Evolutionary conservation across 2,113 vertebrate species (phyloP), one percentile per base, ranked within the genome.

Genomic region (Cyphomyrus plagiostoma): DNA sequence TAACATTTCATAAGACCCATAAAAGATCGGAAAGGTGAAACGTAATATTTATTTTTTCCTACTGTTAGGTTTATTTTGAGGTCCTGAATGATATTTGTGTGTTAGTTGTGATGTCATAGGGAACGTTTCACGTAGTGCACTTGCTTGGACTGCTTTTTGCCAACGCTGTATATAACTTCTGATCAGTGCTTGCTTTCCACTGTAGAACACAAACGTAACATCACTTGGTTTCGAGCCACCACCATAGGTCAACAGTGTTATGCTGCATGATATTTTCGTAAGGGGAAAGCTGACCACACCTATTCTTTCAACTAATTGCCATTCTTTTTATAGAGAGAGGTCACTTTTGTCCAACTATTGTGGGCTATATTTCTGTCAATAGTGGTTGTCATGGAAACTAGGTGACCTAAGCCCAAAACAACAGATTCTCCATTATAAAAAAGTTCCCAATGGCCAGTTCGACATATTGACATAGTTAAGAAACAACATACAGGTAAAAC

Each of bases 171-270:
- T 39, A 7, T 77, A 77, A 80, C 35, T 19, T 80, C 35, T 80
- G 74, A 80, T 42, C 35, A 80, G 30, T 80, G 35, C 74, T 80
- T 39, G 70, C 4, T 77, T 77, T 39, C n/a, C n/a, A 66, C 70
- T 77, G 70, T 15, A 2, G 70, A 77, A 77, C 15, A 77, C 30
- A 39, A 15, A 77, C 17, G 70, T 77, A 39, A 19, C 35, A 19
- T 6, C 13, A 42, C 74, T 7, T 80, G 4, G 46, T 89, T 56
- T 48, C 77, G 48, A 49, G 83, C 4, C 90, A 84, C 92, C 92
- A 89, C 92, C 91, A 90, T 91, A 90, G 6, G 89, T 49, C 89
- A 93, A 93, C 91, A 93, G 21, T 46, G 56, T 82, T 62, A 45
- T 66, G 17, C 35, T 26, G 35, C 35, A 19, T 80, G 74, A 80